A percentile compares a stretch with the other conserved stretches of the same genome.
These are phyloP conservation scores for Plebejus melissa DNA, from an alignment of 2,888 invertebrate species.

Conservation along the genomic window DNA sequence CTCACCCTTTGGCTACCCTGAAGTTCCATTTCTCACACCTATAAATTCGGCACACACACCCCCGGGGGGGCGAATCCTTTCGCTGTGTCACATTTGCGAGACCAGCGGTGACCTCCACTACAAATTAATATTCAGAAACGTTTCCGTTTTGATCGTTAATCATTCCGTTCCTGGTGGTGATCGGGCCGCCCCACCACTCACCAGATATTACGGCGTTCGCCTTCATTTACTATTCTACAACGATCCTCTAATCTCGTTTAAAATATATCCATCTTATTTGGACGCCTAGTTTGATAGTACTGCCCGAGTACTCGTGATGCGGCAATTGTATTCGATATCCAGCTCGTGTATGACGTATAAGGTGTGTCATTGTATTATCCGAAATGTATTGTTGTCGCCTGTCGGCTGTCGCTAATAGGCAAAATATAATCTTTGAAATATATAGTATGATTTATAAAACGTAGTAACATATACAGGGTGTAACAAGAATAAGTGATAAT, in stretches of 20 bases:
- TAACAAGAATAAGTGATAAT: too few relatives aligned
- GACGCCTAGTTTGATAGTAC: neutral
- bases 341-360: too few relatives aligned
- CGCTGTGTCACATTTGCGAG: slow-evolving; percentile 75
- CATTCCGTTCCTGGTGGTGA: slow-evolving; percentile 64
- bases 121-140: slow-evolving; percentile 78
- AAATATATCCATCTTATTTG: neutral
- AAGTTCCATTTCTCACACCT: slow-evolving; percentile 80
- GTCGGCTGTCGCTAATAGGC: too few relatives aligned
- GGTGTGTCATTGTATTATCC: too few relatives aligned
- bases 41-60: slow-evolving; percentile 76
- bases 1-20: slow-evolving; percentile 78
- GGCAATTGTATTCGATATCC: neutral
- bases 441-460: too few relatives aligned
- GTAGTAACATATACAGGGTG: too few relatives aligned
- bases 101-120: slow-evolving; percentile 72
- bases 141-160: slow-evolving; percentile 74
- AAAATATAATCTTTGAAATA: too few relatives aligned
- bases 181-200: slow-evolving; percentile 35
- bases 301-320: too few relatives aligned
- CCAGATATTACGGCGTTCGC: neutral
- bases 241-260: neutral
- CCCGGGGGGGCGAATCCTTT: slow-evolving; percentile 74
- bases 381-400: too few relatives aligned
- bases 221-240: neutral